These are phyloP conservation scores for Eriosoma lanigerum DNA, from an alignment of 1,140 invertebrate species.

Conservation along the genomic window DNA sequence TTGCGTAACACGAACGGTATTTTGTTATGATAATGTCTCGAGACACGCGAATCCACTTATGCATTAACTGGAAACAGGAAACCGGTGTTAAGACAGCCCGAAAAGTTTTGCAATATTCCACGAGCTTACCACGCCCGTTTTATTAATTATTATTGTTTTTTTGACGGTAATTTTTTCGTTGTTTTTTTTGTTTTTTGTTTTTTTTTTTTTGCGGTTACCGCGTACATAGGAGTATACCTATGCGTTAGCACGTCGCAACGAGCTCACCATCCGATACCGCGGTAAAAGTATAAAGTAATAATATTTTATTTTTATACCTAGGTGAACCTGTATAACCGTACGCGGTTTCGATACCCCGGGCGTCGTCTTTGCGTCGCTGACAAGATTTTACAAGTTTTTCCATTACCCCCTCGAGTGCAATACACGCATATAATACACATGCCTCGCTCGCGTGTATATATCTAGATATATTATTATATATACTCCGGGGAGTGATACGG, in stretches of 20 bases:
- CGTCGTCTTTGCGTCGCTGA: neutral
- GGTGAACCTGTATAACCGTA: too few relatives aligned
- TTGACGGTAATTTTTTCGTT: too few relatives aligned
- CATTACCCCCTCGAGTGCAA: neutral
- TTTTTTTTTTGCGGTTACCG: too few relatives aligned
- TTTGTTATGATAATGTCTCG: conserved; percentile 39
- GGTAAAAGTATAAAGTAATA: neutral
- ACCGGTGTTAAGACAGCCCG: conserved; percentile 1
- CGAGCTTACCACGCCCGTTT: conserved; percentile 1
- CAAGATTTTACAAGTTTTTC: conserved; percentile 20
- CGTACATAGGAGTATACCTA: too few relatives aligned
- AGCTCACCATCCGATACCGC: too few relatives aligned
- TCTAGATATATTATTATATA: too few relatives aligned
- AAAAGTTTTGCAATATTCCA: conserved; percentile 23
- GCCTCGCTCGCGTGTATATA: too few relatives aligned
- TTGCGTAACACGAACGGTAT: conserved; percentile 2
- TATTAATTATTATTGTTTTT: conserved; percentile 24
- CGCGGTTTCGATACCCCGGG: too few relatives aligned
- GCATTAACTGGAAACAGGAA: neutral
- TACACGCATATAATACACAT: neutral
- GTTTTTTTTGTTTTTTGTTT: too few relatives aligned
- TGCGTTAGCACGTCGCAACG: too few relatives aligned
- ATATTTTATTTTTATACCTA: neutral
- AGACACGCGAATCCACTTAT: conserved; percentile 43
- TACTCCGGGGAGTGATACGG: too few relatives aligned